Evolutionary conservation across 2,113 vertebrate genomes (phyloP), one percentile per base, ranked within the genome.

Genomic region (Hippocampus zosterae): DNA sequence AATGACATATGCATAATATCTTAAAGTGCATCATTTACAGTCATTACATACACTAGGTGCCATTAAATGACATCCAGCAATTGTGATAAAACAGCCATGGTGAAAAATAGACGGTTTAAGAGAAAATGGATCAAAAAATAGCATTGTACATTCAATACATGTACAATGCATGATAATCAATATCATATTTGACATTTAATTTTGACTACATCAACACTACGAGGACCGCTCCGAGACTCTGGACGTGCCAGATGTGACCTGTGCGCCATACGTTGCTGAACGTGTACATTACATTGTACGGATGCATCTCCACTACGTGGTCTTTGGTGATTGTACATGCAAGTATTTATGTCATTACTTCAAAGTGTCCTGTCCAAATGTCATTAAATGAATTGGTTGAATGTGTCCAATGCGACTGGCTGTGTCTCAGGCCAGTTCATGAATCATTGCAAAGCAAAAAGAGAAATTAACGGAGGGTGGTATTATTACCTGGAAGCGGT

Each of bases 401-500:
- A 64, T 60, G 6, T 33, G 40, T 64, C 61, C 13, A 16, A 44
- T 66, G 23, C 3, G 44, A 48, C 44, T 50, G 18, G 23, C 44
- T 50, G 8, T 50, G 25, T 62, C 56, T 60, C 19, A 21, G 7
- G 40, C 40, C 27, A 69, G 13, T 16, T 46, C 46, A 65, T 19
- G 1, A 21, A 67, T 67, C 15, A 27, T n/a, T 40, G 40, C 21
- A 42, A 50, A 74, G 29, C 11, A 19, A 63, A 66, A 65, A 46
- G 25, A 23, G 16, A 18, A 7, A 3, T 52, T 12, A 29, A 3
- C 37, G 50, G 44, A 37, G 37, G 27, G 41, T 67, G 41, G 56
- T 42, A 42, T 76, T 27, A 0, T 89, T 86, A 98, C 97, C 96
- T 99, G 97, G 90, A 99, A 98, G 15, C 97, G 93, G 61, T 97